Evolutionary conservation across 64 coral and sea anemone species (phyloP), one percentile per base, ranked within the genome.

Genomic region (Actinia tenebrosa): DNA sequence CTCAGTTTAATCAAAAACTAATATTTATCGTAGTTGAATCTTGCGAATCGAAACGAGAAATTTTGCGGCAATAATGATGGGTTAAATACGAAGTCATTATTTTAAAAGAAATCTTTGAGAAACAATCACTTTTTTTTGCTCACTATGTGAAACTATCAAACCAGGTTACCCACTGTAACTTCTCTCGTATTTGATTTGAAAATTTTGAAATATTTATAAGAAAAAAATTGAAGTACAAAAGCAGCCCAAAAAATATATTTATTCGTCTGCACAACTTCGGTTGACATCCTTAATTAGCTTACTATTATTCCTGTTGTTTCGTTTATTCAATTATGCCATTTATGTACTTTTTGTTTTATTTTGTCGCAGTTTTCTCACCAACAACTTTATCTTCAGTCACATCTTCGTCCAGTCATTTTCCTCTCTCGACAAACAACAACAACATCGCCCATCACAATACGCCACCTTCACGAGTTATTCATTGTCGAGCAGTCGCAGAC

Each of bases 401-500:
- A 15, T 90, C 79, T 80, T 93, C 91, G 77, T 93, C 88, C 27
- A 86, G 89, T 59, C 85, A 78, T 37, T 82, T 87, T 56, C 85
- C 85, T 56, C 84, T 86, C 17, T 87, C 90, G 80, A 86, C 89
- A 83, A 88, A 87, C 18, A 83, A 81, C 75, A 95, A 95, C 64
- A 92, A 88, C 46, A 88, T 88, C 22, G 95, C 95, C 78, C 95
- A 98, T 45, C 95, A 98, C 55, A 91, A 91, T 86, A 98, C 95
- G 55, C 95, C 95, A 23, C 95, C 95, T 25, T 98, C 95, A 27
- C 88, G 95, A 22, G 95, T 98, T 52, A 98, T 98, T 53, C 95
- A 98, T 53, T 98, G 95, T 78, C 91, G 95, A 89, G 95, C 95
- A 44, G 95, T 98, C 45, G 95, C 95, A 78, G 95, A 98, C 83